phyloP scores from a whole-genome alignment of 2,113 vertebrate species.

The Mormyrus lacerda region DNA sequence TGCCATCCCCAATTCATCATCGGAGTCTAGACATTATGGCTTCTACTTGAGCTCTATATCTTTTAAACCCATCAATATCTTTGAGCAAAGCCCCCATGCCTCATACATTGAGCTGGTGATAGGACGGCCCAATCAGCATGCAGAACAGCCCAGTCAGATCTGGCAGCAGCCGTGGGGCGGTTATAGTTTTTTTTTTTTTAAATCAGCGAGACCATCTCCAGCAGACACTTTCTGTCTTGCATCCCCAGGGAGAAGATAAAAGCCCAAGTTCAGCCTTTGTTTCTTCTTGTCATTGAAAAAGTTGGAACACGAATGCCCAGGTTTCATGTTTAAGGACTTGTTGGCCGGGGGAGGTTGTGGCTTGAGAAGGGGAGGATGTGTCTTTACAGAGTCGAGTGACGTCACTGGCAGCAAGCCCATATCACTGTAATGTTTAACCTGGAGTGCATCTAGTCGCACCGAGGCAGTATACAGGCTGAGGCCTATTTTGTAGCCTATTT shows the following conservation, averaged over 20 bases:
- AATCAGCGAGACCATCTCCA: constrained; percentile 5
- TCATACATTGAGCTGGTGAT: background rate
- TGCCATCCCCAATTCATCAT: background rate
- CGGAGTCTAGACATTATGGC: background rate
- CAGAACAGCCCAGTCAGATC: constrained; percentile 28
- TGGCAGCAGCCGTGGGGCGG: constrained; percentile 17
- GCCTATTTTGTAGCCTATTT: background rate
- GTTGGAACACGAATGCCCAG: background rate
- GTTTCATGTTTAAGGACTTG: background rate
- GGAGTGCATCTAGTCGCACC: background rate
- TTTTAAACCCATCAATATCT: background rate
- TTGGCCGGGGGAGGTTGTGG: background rate
- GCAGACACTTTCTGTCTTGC: constrained; percentile 1
- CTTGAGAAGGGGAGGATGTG: background rate
- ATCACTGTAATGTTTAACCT: background rate
- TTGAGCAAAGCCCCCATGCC: background rate
- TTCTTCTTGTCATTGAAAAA: background rate
- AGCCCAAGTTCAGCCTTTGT: background rate
- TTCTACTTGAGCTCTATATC: background rate
- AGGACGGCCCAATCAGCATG: background rate
- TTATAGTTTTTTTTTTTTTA: background rate
- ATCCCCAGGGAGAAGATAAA: background rate
- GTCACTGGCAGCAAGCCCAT: background rate
- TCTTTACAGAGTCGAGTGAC: background rate
- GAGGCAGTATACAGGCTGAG: background rate